Evolutionary conservation across 2,888 invertebrate genomes (phyloP).

Genomic region (Hemistola chrysoprasaria): DNA sequence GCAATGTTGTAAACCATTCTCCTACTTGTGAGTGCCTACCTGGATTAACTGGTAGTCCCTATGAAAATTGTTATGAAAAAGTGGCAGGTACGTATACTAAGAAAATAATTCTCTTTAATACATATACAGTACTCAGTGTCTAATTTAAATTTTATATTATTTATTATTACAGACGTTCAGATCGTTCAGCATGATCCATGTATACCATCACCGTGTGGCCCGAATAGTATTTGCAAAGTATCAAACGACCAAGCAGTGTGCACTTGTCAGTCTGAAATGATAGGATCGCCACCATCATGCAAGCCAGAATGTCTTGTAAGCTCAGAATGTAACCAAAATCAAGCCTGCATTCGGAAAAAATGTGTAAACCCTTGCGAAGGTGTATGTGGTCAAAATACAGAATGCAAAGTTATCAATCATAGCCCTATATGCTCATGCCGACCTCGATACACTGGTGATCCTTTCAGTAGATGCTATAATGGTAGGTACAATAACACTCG

Average conservation of each 20-base stretch:
- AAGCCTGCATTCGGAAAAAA: conserved; percentile 85
- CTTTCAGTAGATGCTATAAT: conserved; percentile 84
- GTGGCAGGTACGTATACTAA: conserved; percentile 55
- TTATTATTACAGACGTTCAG: conserved; percentile 50
- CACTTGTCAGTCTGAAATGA: conserved; percentile 85
- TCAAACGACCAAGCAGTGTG: conserved; percentile 87
- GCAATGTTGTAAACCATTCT: conserved; percentile 87
- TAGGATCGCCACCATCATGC: conserved; percentile 85
- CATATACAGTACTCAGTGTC: too few relatives aligned
- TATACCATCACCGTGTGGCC: conserved; percentile 88
- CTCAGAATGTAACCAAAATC: conserved; percentile 84
- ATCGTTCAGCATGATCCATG: conserved; percentile 83
- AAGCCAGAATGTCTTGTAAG: conserved; percentile 85
- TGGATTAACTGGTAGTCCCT: conserved; percentile 84
- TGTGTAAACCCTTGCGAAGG: conserved; percentile 87
- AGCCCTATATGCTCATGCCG: conserved; percentile 87
- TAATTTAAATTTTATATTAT: too few relatives aligned
- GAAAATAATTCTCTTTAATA: too few relatives aligned
- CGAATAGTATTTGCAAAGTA: conserved; percentile 88
- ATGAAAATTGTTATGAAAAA: conserved; percentile 76
- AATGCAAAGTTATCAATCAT: conserved; percentile 88
- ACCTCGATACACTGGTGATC: conserved; percentile 84
- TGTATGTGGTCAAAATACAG: conserved; percentile 85
- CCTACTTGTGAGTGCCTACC: conserved; percentile 86
- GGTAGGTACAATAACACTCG: conserved; percentile 32